Evolutionary conservation across 2,797 vertebrate species (phyloP), one percentile per base, ranked within the genome.

Genomic region (Sciurus carolinensis): DNA sequence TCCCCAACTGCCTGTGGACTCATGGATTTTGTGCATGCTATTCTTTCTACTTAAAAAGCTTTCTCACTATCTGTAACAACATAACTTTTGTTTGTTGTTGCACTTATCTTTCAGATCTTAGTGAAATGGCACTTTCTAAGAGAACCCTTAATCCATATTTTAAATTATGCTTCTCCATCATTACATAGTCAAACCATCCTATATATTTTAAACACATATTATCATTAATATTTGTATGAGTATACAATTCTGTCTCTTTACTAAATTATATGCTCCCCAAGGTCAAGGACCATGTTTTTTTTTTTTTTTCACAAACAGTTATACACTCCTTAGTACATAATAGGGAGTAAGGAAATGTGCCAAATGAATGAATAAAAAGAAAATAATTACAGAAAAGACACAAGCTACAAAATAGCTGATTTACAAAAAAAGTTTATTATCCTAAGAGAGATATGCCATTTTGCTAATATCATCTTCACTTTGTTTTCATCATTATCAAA

Each of bases 161-260:
- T 83, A 88, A 92, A 73, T 71, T 81, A 77, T 77, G 13, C 15
- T 5, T 11, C 28, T 30, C 14, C 24, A 28, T 13, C 54, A 28
- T 71, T 87, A 28, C 11, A 84, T 44, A 33, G 30, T 91, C 44
- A 87, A 71, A 44, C 39, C 13, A 87, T 73, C 47, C 7, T 66
- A 17, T 10, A 84, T 28, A 80, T 14, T 95, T 15, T 62, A 69
- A 87, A 86, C 3, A 44, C 1, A 36, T 83, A 76, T 6, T 95
- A 17, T 18, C 12, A 94, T 87, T 85, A 52, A 50, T 57, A 59
- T 80, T 89, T 94, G 17, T 92, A n/a, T 90, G 77, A 87, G n/a
- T 76, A 90, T 76, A 66, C 42, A 12, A 47, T 85, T 72, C 7
- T 91, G 3, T 81, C 47, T 87, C 18, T 85, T 67, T 73, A 36